phyloP scores from a whole-genome alignment of 2,113 vertebrate species.

The Nymphicus hollandicus region DNA sequence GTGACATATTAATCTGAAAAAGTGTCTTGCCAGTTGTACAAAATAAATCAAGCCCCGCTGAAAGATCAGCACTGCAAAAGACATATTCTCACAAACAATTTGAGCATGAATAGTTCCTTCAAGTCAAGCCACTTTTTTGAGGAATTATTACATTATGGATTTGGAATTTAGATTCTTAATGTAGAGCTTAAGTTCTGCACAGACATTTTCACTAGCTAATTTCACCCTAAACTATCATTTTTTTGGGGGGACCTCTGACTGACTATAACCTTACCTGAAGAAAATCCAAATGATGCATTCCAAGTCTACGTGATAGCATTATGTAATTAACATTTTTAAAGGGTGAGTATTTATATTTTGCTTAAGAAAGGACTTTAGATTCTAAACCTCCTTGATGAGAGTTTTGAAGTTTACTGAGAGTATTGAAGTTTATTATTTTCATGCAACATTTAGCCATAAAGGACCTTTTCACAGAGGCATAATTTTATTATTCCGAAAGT shows the following conservation, averaged over 20 bases:
- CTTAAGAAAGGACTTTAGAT: background rate
- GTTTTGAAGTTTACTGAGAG: background rate
- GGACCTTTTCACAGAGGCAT: background rate
- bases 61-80: background rate
- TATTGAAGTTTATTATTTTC: slow-evolving; percentile 25
- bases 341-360: background rate
- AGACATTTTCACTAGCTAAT: background rate
- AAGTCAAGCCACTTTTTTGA: background rate
- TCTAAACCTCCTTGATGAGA: background rate
- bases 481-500: background rate
- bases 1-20: background rate
- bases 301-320: background rate
- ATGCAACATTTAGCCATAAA: slow-evolving; percentile 26
- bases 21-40: background rate
- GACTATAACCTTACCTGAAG: background rate
- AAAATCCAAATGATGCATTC: background rate
- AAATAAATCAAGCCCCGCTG: background rate
- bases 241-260: background rate
- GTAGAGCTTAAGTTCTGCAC: slow-evolving; percentile 1
- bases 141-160: background rate
- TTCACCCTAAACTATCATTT: background rate
- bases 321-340: background rate
- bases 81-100: background rate
- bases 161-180: background rate
- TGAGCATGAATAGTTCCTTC: background rate